Conservation (phyloP, 2,113 vertebrate genomes). For the Pteropus alecto region DNA sequence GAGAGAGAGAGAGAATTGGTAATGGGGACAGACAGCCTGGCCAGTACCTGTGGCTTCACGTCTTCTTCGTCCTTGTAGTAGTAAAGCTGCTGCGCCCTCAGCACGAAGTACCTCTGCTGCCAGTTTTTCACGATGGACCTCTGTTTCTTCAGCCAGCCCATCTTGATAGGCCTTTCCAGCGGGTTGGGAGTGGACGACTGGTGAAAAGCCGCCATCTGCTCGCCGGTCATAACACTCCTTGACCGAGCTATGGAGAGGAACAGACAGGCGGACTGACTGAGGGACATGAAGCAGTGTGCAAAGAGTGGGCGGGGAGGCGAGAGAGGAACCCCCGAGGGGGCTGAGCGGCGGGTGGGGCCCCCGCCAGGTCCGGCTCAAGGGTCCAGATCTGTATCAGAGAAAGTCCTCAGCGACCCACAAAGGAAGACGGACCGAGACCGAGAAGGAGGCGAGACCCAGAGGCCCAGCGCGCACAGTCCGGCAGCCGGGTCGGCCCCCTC, state of each 20-base stretch:
- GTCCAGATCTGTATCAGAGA: neutral
- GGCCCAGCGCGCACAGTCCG: neutral
- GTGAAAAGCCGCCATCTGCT: conserved; percentile 71
- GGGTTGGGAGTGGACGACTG: conserved; percentile 65
- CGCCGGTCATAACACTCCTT: conserved; percentile 89
- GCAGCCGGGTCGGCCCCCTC: conserved; percentile 23
- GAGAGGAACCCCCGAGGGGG: neutral
- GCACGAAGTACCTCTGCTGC: conserved; percentile 94
- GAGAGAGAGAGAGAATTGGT: neutral
- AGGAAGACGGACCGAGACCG: rapidly evolving
- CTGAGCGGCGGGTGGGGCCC: neutral
- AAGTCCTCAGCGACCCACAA: neutral
- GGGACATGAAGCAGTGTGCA: neutral
- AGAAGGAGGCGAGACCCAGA: neutral
- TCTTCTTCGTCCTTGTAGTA: conserved; percentile 97
- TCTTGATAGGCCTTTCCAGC: conserved; percentile 90
- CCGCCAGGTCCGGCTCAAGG: neutral
- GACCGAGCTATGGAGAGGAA: conserved; percentile 87
- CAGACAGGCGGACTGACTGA: conserved; percentile 16
- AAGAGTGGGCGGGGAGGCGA: rapidly evolving
- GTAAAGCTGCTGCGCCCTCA: conserved; percentile 89
- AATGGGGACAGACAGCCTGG: neutral
- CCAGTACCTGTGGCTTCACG: conserved; percentile 87
- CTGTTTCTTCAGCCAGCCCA: conserved; percentile 97
- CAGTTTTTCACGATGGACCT: conserved; percentile 96